These are phyloP conservation scores for Drosophila mimetica DNA, from an alignment of 2,888 invertebrate genomes.

Conservation along the genomic window DNA sequence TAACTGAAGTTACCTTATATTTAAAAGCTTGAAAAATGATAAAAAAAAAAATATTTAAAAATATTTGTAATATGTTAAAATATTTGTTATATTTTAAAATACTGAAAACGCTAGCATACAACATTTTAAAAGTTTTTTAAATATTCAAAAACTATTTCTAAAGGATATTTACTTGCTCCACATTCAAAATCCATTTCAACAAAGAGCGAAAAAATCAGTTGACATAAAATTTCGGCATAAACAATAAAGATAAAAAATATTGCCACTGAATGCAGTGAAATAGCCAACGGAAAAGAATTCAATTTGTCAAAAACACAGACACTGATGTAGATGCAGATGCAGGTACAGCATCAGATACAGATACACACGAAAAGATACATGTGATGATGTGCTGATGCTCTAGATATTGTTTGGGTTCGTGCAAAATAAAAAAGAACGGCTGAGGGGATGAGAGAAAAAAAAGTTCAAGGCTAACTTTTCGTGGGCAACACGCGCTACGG, in stretches of 20 bases:
- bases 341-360: conserved; percentile 20
- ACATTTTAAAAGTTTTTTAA: no score
- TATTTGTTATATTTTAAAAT: no score
- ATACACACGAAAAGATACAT: conserved; percentile 17
- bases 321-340: conserved; percentile 20
- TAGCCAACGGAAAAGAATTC: conserved; percentile 29
- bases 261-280: conserved; percentile 17
- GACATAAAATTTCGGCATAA: conserved; percentile 30
- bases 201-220: conserved; percentile 1
- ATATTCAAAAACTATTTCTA: no score
- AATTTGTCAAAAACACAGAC: conserved; percentile 47
- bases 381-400: conserved; percentile 44
- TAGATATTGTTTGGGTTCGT: conserved; percentile 44
- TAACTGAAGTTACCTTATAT: no score
- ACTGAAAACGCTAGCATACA: no score
- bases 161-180: not conserved
- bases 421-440: conserved; percentile 29
- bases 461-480: conserved; percentile 70
- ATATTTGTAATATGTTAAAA: no score
- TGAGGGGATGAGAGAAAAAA: conserved; percentile 51
- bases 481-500: conserved; percentile 64
- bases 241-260: conserved; percentile 28
- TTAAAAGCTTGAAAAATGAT: no score
- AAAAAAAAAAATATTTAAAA: no score
- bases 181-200: not conserved